Evolutionary conservation across 1,140 invertebrate species (phyloP).

Genomic region (Ylistrum balloti): DNA sequence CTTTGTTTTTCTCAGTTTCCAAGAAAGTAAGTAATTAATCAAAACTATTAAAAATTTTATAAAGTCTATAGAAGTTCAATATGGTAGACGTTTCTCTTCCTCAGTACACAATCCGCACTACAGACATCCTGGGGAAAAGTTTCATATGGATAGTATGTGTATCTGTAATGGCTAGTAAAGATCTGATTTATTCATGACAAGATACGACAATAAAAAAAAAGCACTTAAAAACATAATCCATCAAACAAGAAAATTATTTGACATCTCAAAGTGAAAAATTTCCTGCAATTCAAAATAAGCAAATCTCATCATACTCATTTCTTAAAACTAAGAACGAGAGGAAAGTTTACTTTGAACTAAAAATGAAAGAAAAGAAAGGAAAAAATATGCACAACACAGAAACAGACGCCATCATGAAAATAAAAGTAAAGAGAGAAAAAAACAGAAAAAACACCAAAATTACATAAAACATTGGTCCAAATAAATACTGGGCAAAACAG

Average conservation of each 20-base stretch:
- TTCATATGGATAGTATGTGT: too few species aligned
- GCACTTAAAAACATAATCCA: neutral
- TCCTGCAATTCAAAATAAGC: neutral
- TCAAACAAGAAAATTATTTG: neutral
- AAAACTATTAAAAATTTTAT: too few species aligned
- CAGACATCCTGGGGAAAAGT: too few species aligned
- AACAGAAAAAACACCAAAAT: neutral
- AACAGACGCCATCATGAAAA: neutral
- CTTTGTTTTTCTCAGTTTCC: too few species aligned
- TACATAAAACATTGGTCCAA: neutral
- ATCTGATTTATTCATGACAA: neutral
- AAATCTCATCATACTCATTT: neutral
- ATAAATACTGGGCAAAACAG: slow-evolving; percentile 38
- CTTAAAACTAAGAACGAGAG: neutral
- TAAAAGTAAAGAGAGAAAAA: slow-evolving; percentile 22
- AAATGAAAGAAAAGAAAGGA: neutral
- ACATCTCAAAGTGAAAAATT: neutral
- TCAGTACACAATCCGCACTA: too few species aligned
- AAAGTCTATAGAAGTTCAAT: too few species aligned
- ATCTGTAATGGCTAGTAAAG: too few species aligned
- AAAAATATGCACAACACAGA: neutral
- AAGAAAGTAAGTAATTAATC: too few species aligned
- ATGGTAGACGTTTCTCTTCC: too few species aligned
- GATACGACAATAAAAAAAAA: neutral
- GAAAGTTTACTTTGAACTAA: neutral